Evolutionary conservation across 2,797 vertebrate species (phyloP), one percentile per base, ranked within the genome.

Genomic region (Microctenopoma stevenorrisi): DNA sequence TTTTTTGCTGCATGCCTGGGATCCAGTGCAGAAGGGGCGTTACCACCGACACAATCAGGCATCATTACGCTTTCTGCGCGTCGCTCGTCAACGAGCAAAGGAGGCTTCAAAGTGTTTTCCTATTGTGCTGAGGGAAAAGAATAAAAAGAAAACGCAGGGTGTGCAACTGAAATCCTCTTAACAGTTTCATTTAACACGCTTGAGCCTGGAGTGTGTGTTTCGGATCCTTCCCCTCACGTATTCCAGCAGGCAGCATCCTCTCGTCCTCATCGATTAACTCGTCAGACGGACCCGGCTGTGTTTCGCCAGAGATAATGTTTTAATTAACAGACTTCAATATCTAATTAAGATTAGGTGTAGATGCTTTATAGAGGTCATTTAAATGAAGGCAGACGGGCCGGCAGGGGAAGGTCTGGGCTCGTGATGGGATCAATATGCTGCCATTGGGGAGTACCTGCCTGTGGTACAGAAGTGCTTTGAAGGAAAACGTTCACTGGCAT

Each of bases 261-360:
- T 86, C 87, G 86, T 89, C 87, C 85, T 58, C 86, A 92, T 93
- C 81, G 91, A 93, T 92, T 89, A 83, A 84, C 75, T 85, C 76
- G 64, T 91, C 89, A 85, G 78, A 78, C 71, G 56, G 71, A 61
- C 88, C 7, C 88, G 82, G 84, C 84, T 86, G 86, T 91, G 89
- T 90, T 88, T 86, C 26, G 65, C 87, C 74, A 68, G 81, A 92
- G 90, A 92, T 93, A 91, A 92, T 92, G 91, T 92, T 92, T 92
- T 92, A 92, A 92, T 93, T 91, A 92, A 91, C 80, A 87, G 76
- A 90, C 89, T 91, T 93, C 91, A 90, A 93, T 93, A 93, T 90
- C 89, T 90, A 90, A 93, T 93, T 90, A 92, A 93, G 91, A 92
- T 91, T 78, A 88, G 90, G 88, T 91, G 89, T 88, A 92, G 86